Evolutionary conservation across 1,140 invertebrate genomes (phyloP).

Genomic region (Drosophila suzukii): DNA sequence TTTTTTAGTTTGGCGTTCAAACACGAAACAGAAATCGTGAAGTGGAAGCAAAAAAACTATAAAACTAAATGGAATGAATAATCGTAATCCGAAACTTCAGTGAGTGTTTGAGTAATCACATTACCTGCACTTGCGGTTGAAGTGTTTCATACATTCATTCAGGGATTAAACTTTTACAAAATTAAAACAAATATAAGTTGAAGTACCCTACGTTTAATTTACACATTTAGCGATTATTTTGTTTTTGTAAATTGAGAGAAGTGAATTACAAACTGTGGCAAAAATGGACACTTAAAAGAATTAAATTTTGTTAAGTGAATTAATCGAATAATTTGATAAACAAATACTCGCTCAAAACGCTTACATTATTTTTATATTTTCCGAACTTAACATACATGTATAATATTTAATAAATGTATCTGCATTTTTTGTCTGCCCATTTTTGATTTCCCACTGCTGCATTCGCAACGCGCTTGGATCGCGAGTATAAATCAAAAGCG

Average conservation of each 20-base stretch:
- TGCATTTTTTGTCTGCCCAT: neutral
- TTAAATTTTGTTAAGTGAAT: too few species aligned
- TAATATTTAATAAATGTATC: too few species aligned
- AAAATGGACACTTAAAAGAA: neutral
- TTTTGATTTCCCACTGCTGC: conserved; percentile 1
- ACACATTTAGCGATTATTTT: neutral
- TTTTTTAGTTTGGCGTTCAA: neutral
- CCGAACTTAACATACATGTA: too few species aligned
- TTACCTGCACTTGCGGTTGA: conserved; percentile 1
- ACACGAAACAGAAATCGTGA: conserved; percentile 12
- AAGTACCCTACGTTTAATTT: neutral
- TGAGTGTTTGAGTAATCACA: conserved; percentile 1
- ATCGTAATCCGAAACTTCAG: neutral
- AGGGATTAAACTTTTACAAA: neutral
- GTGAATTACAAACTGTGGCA: neutral
- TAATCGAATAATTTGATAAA: too few species aligned
- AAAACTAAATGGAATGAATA: neutral
- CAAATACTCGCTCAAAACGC: too few species aligned
- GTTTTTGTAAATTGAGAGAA: neutral
- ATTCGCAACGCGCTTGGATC: conserved; percentile 19
- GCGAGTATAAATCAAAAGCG: conserved; percentile 38
- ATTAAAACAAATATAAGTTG: neutral
- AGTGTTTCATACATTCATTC: neutral
- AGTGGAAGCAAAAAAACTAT: neutral
- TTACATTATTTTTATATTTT: too few species aligned